Evolutionary conservation across 92 coral and sea anemone species (phyloP).

Genomic region (Ricordea florida): DNA sequence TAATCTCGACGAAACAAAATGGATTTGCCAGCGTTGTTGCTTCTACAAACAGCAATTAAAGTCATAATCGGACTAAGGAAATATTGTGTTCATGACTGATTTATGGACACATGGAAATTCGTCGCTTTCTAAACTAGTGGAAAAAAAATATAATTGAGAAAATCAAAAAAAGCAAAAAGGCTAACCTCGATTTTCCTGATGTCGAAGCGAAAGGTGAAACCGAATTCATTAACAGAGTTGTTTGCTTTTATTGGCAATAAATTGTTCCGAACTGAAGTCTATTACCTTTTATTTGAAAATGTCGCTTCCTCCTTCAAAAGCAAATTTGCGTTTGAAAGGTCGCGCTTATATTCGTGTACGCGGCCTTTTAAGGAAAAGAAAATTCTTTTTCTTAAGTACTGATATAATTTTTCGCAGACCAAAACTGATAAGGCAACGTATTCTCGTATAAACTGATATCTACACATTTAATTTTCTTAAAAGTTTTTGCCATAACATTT

Average conservation of each 20-base stretch:
- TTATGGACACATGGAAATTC: too few relatives aligned
- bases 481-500: too few relatives aligned
- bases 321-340: constrained; percentile 18
- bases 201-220: neutral
- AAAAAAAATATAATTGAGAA: too few relatives aligned
- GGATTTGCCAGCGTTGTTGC: neutral
- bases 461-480: too few relatives aligned
- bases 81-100: too few relatives aligned
- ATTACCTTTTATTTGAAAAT: constrained; percentile 18
- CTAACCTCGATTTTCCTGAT: too few relatives aligned
- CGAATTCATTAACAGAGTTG: too few relatives aligned
- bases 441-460: too few relatives aligned
- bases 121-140: too few relatives aligned
- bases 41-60: constrained; percentile 2
- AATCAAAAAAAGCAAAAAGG: too few relatives aligned
- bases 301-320: constrained; percentile 23
- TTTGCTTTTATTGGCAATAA: neutral
- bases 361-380: neutral
- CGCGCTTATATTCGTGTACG: neutral
- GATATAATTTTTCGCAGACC: too few relatives aligned
- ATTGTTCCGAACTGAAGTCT: neutral
- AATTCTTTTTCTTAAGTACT: neutral
- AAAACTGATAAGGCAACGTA: too few relatives aligned
- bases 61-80: constrained; percentile 5
- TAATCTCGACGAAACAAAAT: neutral